Conservation (phyloP, 92 coral and sea anemone species). For the Zoanthus sociatus region DNA sequence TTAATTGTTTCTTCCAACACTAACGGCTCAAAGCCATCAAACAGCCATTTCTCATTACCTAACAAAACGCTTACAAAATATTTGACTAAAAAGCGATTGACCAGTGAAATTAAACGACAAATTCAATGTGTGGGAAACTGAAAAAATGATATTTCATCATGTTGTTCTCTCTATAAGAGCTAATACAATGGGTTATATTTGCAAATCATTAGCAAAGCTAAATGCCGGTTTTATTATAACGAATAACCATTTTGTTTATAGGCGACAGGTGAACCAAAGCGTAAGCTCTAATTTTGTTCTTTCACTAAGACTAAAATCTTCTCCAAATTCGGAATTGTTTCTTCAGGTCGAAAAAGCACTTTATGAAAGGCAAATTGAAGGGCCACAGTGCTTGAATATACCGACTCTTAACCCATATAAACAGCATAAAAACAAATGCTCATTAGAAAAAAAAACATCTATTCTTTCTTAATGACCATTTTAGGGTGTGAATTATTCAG, state of each 20-base stretch:
- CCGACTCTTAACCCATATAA: constrained; percentile 20
- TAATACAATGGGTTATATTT: constrained; percentile 27
- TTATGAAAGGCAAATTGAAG: constrained; percentile 41
- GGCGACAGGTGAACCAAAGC: constrained; percentile 24
- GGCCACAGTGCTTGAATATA: constrained; percentile 17
- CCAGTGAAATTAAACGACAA: neutral
- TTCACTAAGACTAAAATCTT: constrained; percentile 24
- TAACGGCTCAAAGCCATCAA: neutral
- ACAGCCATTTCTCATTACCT: neutral
- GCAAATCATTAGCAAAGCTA: constrained; percentile 42
- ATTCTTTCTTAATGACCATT: constrained; percentile 39
- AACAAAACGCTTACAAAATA: neutral
- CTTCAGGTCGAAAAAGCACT: neutral
- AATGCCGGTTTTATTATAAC: constrained; percentile 14
- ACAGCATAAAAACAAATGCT: constrained; percentile 35
- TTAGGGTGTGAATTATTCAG: constrained; percentile 32
- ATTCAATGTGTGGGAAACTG: neutral
- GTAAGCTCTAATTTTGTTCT: constrained; percentile 18
- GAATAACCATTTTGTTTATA: constrained; percentile 42
- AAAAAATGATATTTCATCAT: constrained; percentile 1
- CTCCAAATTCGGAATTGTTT: constrained; percentile 18
- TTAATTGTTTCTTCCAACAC: neutral
- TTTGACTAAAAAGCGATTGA: neutral
- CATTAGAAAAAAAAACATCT: constrained; percentile 18
- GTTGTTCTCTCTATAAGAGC: constrained; percentile 1